Evolutionary conservation across 2,113 vertebrate genomes (phyloP).

Genomic region (Gracilinanus agilis): DNA sequence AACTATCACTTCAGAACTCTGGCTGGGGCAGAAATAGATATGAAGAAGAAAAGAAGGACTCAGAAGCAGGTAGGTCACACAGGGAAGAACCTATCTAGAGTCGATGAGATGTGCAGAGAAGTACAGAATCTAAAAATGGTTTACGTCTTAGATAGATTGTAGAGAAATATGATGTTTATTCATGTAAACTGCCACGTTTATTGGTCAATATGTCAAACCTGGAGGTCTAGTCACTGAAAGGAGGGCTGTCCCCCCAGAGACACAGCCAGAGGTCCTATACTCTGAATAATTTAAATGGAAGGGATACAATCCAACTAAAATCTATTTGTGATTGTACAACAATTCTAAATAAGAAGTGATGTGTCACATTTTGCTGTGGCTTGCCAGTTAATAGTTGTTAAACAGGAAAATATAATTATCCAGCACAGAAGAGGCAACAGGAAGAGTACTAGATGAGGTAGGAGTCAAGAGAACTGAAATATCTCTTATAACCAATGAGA

Average conservation of each 20-base stretch:
- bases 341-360: neutral
- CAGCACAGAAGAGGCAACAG: neutral
- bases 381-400: neutral
- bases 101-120: neutral
- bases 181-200: neutral
- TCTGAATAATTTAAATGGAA: neutral
- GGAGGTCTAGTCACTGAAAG: neutral
- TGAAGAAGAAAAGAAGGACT: neutral
- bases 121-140: neutral
- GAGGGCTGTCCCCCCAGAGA: constrained; percentile 19
- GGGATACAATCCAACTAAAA: neutral
- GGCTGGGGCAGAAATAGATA: neutral
- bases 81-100: neutral
- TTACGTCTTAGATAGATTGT: neutral
- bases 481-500: neutral
- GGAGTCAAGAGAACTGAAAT: neutral
- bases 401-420: neutral
- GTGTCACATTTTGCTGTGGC: neutral
- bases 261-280: constrained; percentile 16
- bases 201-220: neutral
- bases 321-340: neutral
- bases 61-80: neutral
- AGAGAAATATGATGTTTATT: neutral
- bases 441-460: neutral
- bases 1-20: neutral